Base-by-base conservation (phyloP, 2,113 vertebrate species). In the Mormyrus iriodes region DNA sequence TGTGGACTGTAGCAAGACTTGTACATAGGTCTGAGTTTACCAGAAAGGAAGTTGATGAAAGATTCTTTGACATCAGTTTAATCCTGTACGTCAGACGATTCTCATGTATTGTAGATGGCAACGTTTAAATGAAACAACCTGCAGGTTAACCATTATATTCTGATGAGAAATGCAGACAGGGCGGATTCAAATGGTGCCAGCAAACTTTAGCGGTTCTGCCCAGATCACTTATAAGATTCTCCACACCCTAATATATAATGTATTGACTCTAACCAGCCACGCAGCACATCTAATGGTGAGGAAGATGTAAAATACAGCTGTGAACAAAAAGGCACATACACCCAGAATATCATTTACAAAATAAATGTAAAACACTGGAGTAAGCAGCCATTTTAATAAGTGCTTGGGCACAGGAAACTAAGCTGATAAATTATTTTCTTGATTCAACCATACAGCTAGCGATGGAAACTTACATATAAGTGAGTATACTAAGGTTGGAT, bases 381-480 rank as follows among this genome's bases (percentile, higher is more conserved):
- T 49, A 79, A 88, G 61, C 42, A 88, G 24, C 17, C 9, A 46
- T 48, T 88, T 52, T 53, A 52, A 53, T 52, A 86, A 53, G 31
- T 52, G n/a, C 44, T 86, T 27, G 49, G 5, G 61, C 61, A 19
- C 42, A 49, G 24, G 55, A 88, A 69, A 73, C 48, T 52, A 52
- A 52, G n/a, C 24, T 73, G 46, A 69, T 88, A n/a, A 88, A 79
- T 51, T 69, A 52, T 79, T 76, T 49, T 49, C n/a, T 21, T 88
- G 65, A 79, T 88, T 88, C 65, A 51, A 46, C 27, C 42, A 52
- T 44, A 46, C 35, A 49, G 49, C 44, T 53, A 55, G 31, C 17
- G 27, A 53, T 51, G 51, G 13, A 82, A 53, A 46, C 48, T 55
- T 15, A 55, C 35, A n/a, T 88, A 27, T 39, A 27, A 19, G 15